These are phyloP conservation scores for Oscheius sp. DNA, from an alignment of 2,888 invertebrate genomes.

Conservation along the genomic window DNA sequence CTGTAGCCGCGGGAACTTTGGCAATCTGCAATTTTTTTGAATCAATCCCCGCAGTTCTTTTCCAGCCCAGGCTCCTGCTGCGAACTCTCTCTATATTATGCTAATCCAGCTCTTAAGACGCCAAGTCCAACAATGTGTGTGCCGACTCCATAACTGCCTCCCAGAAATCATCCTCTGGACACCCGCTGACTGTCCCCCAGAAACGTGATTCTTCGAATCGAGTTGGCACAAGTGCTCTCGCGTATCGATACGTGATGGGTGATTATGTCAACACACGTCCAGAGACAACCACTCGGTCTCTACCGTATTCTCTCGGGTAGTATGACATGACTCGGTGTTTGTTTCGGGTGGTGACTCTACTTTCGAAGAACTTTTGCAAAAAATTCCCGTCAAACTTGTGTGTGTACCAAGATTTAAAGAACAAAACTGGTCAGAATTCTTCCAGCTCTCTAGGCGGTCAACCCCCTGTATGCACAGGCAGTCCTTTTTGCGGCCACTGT, in stretches of 20 bases:
- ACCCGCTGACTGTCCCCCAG: conserved; percentile 6
- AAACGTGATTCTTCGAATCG: conserved; percentile 23
- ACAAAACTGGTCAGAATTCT: too few species aligned
- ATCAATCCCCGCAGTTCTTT: background rate
- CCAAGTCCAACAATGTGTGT: conserved; percentile 15
- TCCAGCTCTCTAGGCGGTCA: background rate
- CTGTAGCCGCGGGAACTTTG: background rate
- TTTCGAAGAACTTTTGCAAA: background rate
- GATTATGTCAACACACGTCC: conserved; percentile 34
- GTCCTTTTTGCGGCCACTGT: conserved; percentile 5
- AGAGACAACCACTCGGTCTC: conserved; percentile 30
- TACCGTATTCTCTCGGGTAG: conserved; percentile 21
- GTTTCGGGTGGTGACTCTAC: conserved; percentile 2
- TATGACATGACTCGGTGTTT: conserved; percentile 30
- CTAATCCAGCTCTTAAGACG: conserved; percentile 24
- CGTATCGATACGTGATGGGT: conserved; percentile 31
- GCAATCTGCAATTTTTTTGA: conserved; percentile 3
- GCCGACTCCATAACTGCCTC: conserved; percentile 12
- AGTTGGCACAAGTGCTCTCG: conserved; percentile 32
- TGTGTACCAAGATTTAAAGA: too few species aligned
- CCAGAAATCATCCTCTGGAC: background rate
- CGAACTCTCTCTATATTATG: conserved; percentile 33
- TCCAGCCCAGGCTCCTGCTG: conserved; percentile 28
- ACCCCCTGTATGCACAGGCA: conserved; percentile 14
- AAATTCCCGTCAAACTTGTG: background rate